Percentiles rank a stretch among this genome's conserved stretches.
Conservation (phyloP, 2,888 invertebrate genomes). For the Chrysolina americana region DNA sequence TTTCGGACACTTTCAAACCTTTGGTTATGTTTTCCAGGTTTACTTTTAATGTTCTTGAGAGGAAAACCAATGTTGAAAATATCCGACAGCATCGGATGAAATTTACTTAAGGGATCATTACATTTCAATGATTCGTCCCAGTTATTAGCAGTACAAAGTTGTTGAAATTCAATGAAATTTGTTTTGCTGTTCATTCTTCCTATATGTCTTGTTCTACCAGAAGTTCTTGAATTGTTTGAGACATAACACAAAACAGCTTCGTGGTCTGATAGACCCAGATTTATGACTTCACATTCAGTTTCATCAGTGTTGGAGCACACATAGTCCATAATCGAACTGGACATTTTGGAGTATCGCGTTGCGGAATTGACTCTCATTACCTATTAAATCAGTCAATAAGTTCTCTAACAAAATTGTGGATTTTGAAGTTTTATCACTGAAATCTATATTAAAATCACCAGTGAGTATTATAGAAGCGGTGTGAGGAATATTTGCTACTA, state of each 20-base stretch:
- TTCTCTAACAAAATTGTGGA: slow-evolving; percentile 5
- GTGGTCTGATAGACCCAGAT: slow-evolving; percentile 4
- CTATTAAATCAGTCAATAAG: slow-evolving; percentile 4
- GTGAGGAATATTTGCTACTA: slow-evolving; percentile 3
- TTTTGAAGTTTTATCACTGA: slow-evolving; percentile 9
- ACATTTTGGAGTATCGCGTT: slow-evolving; percentile 11
- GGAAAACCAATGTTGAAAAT: neutral
- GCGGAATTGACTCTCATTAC: slow-evolving; percentile 18
- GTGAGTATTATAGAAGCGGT: slow-evolving; percentile 2
- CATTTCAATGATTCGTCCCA: slow-evolving; percentile 4
- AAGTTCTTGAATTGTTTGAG: neutral
- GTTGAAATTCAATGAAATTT: too few relatives aligned
- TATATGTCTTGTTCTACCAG: neutral
- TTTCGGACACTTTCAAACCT: slow-evolving; percentile 24
- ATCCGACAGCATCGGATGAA: neutral
- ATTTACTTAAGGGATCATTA: neutral
- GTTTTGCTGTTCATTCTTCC: too few relatives aligned
- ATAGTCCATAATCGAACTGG: slow-evolving; percentile 20
- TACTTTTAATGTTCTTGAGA: slow-evolving; percentile 7
- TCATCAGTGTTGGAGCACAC: slow-evolving; percentile 17
- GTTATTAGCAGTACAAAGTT: neutral
- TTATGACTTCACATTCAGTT: slow-evolving; percentile 17
- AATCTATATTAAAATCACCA: slow-evolving; percentile 13
- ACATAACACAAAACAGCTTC: slow-evolving; percentile 20
- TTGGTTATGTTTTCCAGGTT: slow-evolving; percentile 11